Evolutionary conservation across 2,888 invertebrate species (phyloP).

Genomic region (Pharmacophagus antenor): DNA sequence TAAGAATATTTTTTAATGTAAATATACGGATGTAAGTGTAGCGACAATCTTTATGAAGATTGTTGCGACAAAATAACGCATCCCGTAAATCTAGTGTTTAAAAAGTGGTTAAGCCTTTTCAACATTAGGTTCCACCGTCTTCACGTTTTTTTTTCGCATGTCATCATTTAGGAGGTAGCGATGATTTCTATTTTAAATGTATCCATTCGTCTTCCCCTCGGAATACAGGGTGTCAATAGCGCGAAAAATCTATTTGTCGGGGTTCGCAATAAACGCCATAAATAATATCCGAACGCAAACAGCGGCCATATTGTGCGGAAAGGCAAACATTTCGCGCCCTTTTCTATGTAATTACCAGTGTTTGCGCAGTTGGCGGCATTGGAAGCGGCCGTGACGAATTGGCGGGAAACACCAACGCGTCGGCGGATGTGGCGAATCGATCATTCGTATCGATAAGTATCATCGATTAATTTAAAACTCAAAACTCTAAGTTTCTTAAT

Average conservation of each 20-base stretch:
- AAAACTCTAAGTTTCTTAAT: too few relatives aligned
- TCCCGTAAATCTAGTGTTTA: too few relatives aligned
- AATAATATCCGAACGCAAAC: slow-evolving; percentile 44
- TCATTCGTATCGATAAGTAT: neutral
- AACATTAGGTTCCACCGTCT: too few relatives aligned
- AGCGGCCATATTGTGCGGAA: slow-evolving; percentile 43
- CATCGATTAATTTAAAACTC: neutral
- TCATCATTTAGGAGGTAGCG: too few relatives aligned
- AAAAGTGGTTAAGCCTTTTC: too few relatives aligned
- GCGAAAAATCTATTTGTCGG: slow-evolving; percentile 43
- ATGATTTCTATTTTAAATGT: slow-evolving; percentile 6
- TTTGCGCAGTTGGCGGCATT: slow-evolving; percentile 48
- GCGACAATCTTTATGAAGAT: too few relatives aligned
- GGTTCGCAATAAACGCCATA: slow-evolving; percentile 41
- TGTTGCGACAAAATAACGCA: too few relatives aligned
- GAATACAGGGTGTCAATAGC: slow-evolving; percentile 41
- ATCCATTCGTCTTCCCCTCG: slow-evolving; percentile 27
- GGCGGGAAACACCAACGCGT: slow-evolving; percentile 36
- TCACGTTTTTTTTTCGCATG: too few relatives aligned
- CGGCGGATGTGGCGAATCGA: neutral
- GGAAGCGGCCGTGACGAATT: slow-evolving; percentile 59
- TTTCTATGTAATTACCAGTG: slow-evolving; percentile 41
- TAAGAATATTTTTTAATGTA: too few relatives aligned
- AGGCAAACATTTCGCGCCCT: slow-evolving; percentile 46
- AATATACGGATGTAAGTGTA: too few relatives aligned